Evolutionary conservation across 2,113 vertebrate genomes (phyloP).

Genomic region (Triplophysa dalaica): DNA sequence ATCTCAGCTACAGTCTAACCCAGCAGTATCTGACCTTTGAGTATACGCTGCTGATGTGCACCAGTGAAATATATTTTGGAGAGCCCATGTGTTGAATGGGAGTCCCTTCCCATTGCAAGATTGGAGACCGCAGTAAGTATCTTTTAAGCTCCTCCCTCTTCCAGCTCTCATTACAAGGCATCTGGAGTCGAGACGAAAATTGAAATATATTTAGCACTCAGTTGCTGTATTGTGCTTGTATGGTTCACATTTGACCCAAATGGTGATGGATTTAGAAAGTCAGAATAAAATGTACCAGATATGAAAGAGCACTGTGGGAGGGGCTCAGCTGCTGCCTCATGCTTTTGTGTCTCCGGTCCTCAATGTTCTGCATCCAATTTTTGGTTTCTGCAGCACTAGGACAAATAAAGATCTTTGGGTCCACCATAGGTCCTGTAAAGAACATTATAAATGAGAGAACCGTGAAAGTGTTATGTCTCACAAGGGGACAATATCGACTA

Average conservation of each 20-base stretch:
- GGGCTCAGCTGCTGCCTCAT: slow-evolving; percentile 60
- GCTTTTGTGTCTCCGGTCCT: slow-evolving; percentile 70
- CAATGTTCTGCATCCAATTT: slow-evolving; percentile 71
- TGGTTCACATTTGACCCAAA: background rate
- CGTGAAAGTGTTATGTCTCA: background rate
- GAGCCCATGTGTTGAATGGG: slow-evolving; percentile 80
- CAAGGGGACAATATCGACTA: background rate
- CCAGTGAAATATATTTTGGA: slow-evolving; percentile 67
- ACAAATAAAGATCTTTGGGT: slow-evolving; percentile 76
- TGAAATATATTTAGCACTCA: background rate
- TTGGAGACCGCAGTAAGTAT: slow-evolving; percentile 70
- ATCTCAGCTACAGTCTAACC: background rate
- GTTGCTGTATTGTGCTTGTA: background rate
- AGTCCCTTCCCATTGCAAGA: slow-evolving; percentile 79
- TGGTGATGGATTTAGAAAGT: background rate
- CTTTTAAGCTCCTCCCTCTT: slow-evolving; percentile 73
- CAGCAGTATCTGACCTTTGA: slow-evolving; percentile 51
- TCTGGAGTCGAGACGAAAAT: slow-evolving; percentile 52
- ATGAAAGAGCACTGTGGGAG: slow-evolving; percentile 70
- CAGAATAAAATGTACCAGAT: slow-evolving; percentile 66
- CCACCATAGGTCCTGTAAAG: slow-evolving; percentile 74
- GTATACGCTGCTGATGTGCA: slow-evolving; percentile 69
- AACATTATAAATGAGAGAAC: background rate
- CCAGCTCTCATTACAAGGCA: slow-evolving; percentile 74
- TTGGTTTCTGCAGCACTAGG: slow-evolving; percentile 63